Conservation (phyloP, 2,888 invertebrate genomes). For the Priocnemis perturbator region DNA sequence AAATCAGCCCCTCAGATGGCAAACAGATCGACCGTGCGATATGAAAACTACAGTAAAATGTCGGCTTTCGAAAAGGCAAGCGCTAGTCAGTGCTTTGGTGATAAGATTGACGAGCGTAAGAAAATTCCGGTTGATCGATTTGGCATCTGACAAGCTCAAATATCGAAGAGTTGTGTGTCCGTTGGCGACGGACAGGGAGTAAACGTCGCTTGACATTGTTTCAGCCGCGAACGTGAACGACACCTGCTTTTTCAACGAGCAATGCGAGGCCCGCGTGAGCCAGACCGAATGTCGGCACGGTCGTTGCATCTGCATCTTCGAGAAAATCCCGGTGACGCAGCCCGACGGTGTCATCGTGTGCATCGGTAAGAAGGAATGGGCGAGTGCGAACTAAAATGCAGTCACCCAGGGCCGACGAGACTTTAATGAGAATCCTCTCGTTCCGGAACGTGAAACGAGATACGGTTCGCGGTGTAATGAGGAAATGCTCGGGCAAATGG, state of each 20-base stretch:
- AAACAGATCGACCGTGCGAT: too few species aligned
- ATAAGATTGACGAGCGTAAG: too few species aligned
- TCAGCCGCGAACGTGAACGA: slow-evolving; percentile 88
- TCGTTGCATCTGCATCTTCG: slow-evolving; percentile 87
- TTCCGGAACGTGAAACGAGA: not conserved
- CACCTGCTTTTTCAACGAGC: slow-evolving; percentile 88
- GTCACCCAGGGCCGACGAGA: not conserved
- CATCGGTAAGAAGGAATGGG: slow-evolving; percentile 79
- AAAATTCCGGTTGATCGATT: too few species aligned
- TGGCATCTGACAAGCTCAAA: too few species aligned
- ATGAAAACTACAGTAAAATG: too few species aligned
- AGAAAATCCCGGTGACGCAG: slow-evolving; percentile 83
- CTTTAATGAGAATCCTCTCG: slow-evolving; percentile 10
- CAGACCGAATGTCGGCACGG: slow-evolving; percentile 89
- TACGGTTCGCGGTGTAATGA: not conserved
- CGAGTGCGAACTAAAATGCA: not conserved
- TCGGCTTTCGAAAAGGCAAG: too few species aligned
- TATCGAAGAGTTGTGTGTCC: too few species aligned
- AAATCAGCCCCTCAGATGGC: too few species aligned
- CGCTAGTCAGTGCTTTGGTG: too few species aligned
- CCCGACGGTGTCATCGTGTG: slow-evolving; percentile 85
- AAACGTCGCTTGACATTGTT: slow-evolving; percentile 54
- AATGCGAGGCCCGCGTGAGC: slow-evolving; percentile 85
- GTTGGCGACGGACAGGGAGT: too few species aligned
- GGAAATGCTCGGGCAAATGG: not conserved